Evolutionary conservation across 2,797 vertebrate genomes (phyloP), one percentile per base, ranked within the genome.

Genomic region (Silurus aristotelis): DNA sequence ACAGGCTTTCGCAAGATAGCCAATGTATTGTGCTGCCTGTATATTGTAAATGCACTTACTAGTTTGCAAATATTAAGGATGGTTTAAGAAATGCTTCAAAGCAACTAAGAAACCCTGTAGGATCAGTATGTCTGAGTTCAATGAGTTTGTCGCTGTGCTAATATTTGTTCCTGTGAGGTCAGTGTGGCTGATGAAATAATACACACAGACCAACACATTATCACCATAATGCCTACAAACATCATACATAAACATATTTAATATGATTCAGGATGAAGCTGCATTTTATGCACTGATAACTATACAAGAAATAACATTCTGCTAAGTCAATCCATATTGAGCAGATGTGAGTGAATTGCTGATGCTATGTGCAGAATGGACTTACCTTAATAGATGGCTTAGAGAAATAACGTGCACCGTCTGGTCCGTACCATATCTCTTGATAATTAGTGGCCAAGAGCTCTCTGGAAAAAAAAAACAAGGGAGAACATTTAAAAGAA

Each of bases 361-460:
- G 14, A 6, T 79, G 56, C 27, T 55, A n/a, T 64, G 38, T 83
- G 61, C 64, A 60, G 19, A 89, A 80, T 14, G 83, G 84, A 94
- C 96, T 95, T 92, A 99, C 98, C 89, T 90, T 91, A 58, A 89
- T 94, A 87, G 88, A 90, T 88, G 95, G 94, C 55, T 90, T 90
- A 25, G 90, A 92, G 61, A 93, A 95, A 87, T 90, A 94, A 84
- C 95, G 93, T n/a, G 63, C 84, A 89, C 97, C 97, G 82, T 86
- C 92, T 61, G 91, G 89, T 85, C 86, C 93, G 87, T 99, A 99
- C 94, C 96, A 96, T 84, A 95, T 97, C 92, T 99, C 97, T 1
- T 96, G 96, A 93, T 97, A 99, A 91, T 93, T 92, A 38, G 95
- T 94, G 86, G 97, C 95, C 91, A 99, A 95, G 83, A 99, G 96